phyloP scores from a whole-genome alignment of 2,113 vertebrate genomes.

The Neotoma lepida region DNA sequence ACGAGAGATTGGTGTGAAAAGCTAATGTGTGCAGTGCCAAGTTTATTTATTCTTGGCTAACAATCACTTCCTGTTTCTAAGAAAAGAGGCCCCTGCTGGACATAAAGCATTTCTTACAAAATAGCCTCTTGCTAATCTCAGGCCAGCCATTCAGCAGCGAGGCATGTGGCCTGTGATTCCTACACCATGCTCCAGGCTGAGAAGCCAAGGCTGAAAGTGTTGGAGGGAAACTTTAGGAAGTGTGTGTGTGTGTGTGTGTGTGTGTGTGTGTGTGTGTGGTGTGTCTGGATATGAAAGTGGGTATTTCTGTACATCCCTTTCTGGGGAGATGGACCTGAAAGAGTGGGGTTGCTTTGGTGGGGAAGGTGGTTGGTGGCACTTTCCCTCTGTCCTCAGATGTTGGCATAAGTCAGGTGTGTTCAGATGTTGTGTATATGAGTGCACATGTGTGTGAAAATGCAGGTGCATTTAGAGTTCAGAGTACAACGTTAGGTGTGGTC shows the following conservation, averaged over 20 bases:
- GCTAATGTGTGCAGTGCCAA: not conserved
- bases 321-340: not conserved
- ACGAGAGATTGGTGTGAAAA: not conserved
- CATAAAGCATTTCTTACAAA: conserved; percentile 26
- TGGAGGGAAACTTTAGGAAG: not conserved
- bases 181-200: not conserved
- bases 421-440: not conserved
- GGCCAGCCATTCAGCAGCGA: not conserved
- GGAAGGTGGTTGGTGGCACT: accelerated
- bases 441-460: not conserved
- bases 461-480: not conserved
- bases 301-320: not conserved
- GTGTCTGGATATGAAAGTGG: not conserved
- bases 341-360: not conserved
- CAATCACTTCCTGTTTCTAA: conserved; percentile 62
- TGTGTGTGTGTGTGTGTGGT: not conserved
- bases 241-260: too few relatives aligned
- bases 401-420: not conserved
- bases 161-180: not conserved
- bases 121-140: conserved; percentile 10
- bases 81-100: not conserved
- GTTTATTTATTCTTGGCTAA: conserved; percentile 52
- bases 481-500: not conserved
- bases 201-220: not conserved
- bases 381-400: not conserved